A percentile compares a stretch with the other conserved stretches of the same genome.
These are phyloP conservation scores for Harpagifer antarcticus DNA, from an alignment of 2,797 vertebrate genomes.

Conservation along the genomic window DNA sequence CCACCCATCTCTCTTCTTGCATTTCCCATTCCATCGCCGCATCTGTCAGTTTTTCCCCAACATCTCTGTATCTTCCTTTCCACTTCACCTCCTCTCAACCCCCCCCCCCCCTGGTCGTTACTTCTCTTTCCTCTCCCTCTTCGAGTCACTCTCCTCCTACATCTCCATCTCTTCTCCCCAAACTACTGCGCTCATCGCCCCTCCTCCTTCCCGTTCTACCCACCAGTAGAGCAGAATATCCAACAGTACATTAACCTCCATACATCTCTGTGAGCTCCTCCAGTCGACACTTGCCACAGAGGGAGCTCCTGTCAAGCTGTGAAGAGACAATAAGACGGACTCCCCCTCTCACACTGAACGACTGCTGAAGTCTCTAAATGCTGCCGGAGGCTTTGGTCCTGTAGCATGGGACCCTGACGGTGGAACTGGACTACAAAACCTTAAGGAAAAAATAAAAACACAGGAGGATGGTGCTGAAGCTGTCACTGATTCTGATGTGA, in stretches of 20 bases:
- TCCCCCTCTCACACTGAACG: slow-evolving; percentile 34
- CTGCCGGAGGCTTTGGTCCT: slow-evolving; percentile 54
- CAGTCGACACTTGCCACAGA: slow-evolving; percentile 49
- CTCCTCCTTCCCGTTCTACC: neutral
- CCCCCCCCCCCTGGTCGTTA: slow-evolving; percentile 40
- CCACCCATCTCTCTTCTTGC: slow-evolving; percentile 47
- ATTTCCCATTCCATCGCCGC: slow-evolving; percentile 46
- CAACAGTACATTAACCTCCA: slow-evolving; percentile 66
- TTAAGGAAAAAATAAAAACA: neutral
- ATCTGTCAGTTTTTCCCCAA: slow-evolving; percentile 69
- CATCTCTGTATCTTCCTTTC: slow-evolving; percentile 73
- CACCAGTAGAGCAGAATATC: slow-evolving; percentile 50
- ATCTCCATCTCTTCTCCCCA: slow-evolving; percentile 65
- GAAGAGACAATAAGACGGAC: slow-evolving; percentile 41
- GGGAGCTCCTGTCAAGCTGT: slow-evolving; percentile 67
- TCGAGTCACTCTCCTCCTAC: slow-evolving; percentile 57
- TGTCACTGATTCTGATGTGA: slow-evolving; percentile 60
- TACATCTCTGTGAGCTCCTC: slow-evolving; percentile 57
- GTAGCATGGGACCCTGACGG: slow-evolving; percentile 32
- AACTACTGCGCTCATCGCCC: slow-evolving; percentile 19
- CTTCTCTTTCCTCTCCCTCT: slow-evolving; percentile 44
- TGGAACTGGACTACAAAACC: slow-evolving; percentile 47
- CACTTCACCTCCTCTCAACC: slow-evolving; percentile 67
- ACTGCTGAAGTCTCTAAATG: slow-evolving; percentile 58
- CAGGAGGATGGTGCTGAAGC: slow-evolving; percentile 39